Percentiles rank a stretch among this genome's conserved stretches.
These are phyloP conservation scores for Theonella swinhoei DNA, from an alignment of 37 sponge, comb jelly and placozoan species.

Conservation along the genomic window DNA sequence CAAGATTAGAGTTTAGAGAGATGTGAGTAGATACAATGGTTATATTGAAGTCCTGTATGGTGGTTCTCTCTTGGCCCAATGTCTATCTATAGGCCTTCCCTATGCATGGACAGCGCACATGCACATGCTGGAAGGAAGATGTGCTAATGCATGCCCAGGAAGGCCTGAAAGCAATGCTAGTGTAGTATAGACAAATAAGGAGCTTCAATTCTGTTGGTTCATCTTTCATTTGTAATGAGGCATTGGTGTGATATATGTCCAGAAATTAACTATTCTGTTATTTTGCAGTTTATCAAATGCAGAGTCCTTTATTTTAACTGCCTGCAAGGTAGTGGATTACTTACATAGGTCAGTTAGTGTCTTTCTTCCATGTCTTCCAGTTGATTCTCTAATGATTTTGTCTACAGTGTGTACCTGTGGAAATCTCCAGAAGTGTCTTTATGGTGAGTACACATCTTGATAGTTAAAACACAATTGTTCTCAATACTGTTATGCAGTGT, in stretches of 20 bases:
- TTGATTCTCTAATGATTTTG: background rate
- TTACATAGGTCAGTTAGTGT: constrained; percentile 18
- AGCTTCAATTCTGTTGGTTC: background rate
- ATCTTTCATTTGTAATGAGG: too few species aligned
- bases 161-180: too few species aligned
- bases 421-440: constrained; percentile 46
- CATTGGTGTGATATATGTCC: background rate
- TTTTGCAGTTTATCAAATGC: constrained; percentile 14
- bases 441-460: constrained; percentile 15
- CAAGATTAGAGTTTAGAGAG: background rate
- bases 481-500: background rate
- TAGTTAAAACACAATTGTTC: background rate
- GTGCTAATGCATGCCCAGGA: too few species aligned
- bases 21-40: background rate
- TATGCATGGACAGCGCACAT: too few species aligned
- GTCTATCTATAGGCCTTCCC: too few species aligned
- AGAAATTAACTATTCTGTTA: background rate
- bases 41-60: too few species aligned
- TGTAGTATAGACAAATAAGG: constrained; percentile 25
- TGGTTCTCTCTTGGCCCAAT: too few species aligned
- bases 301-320: background rate
- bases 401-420: constrained; percentile 27
- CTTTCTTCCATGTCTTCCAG: background rate
- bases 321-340: constrained; percentile 9
- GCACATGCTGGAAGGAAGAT: too few species aligned